These are phyloP conservation scores for Halichondria panicea DNA, from an alignment of 37 sponge, comb jelly and placozoan species.

Conservation along the genomic window DNA sequence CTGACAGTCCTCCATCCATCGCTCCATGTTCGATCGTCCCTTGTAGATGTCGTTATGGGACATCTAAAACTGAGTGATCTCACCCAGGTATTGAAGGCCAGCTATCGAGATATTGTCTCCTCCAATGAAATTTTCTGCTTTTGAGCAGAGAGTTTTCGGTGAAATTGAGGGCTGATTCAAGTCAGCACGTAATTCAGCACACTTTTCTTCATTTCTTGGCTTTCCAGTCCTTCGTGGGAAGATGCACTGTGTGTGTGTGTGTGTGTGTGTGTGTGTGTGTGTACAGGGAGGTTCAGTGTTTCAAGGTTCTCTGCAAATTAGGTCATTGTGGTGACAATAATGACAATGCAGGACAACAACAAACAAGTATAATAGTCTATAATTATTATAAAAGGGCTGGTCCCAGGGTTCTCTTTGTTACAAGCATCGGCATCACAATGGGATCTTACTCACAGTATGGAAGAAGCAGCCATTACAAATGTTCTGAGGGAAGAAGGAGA, in stretches of 20 bases:
- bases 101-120: constrained; percentile 61
- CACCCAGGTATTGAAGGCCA: constrained; percentile 46
- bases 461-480: constrained; percentile 53
- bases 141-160: constrained; percentile 49
- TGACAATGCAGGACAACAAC: no score
- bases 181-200: constrained; percentile 2
- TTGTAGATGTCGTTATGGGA: constrained; percentile 34
- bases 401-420: no score
- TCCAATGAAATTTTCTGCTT: constrained; percentile 42
- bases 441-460: constrained; percentile 52
- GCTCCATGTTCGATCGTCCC: constrained; percentile 37
- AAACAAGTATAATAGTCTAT: no score
- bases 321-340: no score
- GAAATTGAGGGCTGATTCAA: constrained; percentile 15
- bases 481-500: constrained; percentile 62
- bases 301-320: no score
- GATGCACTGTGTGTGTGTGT: constrained; percentile 20
- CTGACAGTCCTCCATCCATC: constrained; percentile 50
- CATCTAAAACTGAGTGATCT: constrained; percentile 42
- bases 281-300: neutral
- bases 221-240: constrained; percentile 27
- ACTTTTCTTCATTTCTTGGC: constrained; percentile 19
- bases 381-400: no score
- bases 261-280: constrained; percentile 14
- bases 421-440: no score